Percentiles rank a stretch among this genome's conserved stretches.
These are phyloP conservation scores for Mellivora capensis DNA, from an alignment of 2,113 vertebrate genomes.

Conservation along the genomic window DNA sequence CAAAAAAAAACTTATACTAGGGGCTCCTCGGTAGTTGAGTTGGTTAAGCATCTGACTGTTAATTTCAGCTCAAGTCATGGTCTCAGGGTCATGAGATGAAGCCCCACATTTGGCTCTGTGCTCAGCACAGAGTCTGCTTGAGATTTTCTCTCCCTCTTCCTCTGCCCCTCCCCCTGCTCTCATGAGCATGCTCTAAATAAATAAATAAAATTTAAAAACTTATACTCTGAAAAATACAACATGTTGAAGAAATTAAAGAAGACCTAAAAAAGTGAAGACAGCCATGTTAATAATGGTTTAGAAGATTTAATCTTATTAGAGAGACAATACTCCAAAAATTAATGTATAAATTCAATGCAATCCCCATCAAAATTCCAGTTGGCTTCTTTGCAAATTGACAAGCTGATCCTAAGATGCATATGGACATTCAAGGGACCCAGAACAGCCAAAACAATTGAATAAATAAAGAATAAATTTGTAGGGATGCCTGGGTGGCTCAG, in stretches of 20 bases:
- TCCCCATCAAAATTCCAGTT: constrained; percentile 34
- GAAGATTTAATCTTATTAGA: constrained; percentile 18
- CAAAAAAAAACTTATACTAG: background rate
- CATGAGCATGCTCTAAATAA: background rate
- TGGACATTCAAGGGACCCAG: background rate
- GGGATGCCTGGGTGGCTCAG: no score
- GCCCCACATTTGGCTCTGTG: background rate
- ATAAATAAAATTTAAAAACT: background rate
- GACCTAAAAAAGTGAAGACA: background rate
- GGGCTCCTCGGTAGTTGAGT: background rate
- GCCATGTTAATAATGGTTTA: background rate
- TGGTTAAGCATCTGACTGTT: background rate
- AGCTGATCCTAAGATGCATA: background rate
- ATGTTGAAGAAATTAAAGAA: constrained; percentile 29
- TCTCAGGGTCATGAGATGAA: background rate
- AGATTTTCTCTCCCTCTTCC: background rate
- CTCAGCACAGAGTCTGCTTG: background rate
- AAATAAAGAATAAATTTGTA: constrained; percentile 45
- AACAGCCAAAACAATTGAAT: constrained; percentile 26
- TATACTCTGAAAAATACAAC: constrained; percentile 6
- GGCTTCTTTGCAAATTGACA: background rate
- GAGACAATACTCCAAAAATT: background rate
- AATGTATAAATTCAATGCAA: background rate
- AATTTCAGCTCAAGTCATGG: background rate
- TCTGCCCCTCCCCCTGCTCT: background rate